phyloP scores from a whole-genome alignment of 2,113 vertebrate species.

The Pyrgilauda ruficollis region DNA sequence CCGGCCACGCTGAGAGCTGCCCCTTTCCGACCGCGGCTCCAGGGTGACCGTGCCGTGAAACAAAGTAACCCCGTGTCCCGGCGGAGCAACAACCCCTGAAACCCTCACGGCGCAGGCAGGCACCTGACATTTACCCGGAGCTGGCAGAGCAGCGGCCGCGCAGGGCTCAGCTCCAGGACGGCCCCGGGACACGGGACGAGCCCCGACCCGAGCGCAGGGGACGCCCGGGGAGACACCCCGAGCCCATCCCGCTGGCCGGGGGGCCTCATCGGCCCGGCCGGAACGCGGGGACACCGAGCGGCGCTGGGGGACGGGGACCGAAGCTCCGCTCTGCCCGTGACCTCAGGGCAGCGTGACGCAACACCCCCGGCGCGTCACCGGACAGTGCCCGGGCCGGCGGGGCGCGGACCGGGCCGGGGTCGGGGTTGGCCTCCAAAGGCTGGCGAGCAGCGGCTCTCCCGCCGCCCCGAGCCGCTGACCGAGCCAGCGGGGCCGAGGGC shows the following conservation, averaged over 20 bases:
- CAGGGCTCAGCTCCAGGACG: not conserved
- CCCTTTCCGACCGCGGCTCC: too few relatives aligned
- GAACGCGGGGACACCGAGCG: not conserved
- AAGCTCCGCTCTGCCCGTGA: not conserved
- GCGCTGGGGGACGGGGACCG: fast-evolving
- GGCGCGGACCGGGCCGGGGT: not conserved
- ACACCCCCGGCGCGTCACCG: not conserved
- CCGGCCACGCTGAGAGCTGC: not conserved
- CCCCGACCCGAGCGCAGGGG: not conserved
- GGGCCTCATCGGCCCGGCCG: not conserved
- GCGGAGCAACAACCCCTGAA: not conserved
- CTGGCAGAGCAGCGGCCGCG: not conserved
- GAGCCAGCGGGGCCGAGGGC: not conserved
- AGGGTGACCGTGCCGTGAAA: fast-evolving
- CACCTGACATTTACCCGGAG: fast-evolving
- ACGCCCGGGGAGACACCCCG: too few relatives aligned
- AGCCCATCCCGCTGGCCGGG: not conserved
- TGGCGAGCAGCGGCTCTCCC: not conserved
- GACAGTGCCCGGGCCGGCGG: not conserved
- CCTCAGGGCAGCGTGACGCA: not conserved
- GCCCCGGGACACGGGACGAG: not conserved
- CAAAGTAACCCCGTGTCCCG: fast-evolving
- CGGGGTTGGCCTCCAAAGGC: not conserved
- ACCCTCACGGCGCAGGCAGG: fast-evolving
- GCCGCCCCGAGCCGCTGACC: not conserved